Percentiles rank a stretch among this genome's conserved stretches.
phyloP scores from a whole-genome alignment of 2,113 vertebrate species.

The Otocyon megalotis region DNA sequence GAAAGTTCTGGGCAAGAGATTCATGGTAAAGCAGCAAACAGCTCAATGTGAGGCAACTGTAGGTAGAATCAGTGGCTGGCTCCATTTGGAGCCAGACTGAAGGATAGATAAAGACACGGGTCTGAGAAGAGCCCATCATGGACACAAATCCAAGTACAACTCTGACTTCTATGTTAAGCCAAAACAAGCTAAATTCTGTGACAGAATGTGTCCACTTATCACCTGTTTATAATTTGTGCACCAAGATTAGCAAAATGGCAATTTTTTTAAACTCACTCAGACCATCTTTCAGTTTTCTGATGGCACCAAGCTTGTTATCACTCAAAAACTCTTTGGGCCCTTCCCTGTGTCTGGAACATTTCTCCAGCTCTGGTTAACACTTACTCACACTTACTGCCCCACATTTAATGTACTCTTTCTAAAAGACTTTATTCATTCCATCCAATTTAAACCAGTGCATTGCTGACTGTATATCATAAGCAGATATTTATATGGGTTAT shows the following conservation, averaged over 20 bases:
- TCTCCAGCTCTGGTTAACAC: not conserved
- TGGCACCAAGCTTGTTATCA: not conserved
- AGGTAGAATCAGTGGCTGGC: not conserved
- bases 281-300: not conserved
- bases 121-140: not conserved
- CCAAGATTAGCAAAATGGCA: not conserved
- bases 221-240: slow-evolving; percentile 15
- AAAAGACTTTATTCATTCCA: not conserved
- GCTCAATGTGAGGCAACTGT: not conserved
- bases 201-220: not conserved
- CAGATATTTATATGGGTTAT: not conserved
- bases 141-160: not conserved
- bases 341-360: not conserved
- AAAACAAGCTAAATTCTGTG: not conserved
- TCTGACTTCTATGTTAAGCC: not conserved
- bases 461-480: not conserved
- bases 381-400: not conserved
- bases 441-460: not conserved
- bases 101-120: not conserved
- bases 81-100: not conserved
- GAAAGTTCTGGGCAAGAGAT: not conserved
- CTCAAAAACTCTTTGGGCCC: not conserved
- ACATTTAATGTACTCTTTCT: not conserved
- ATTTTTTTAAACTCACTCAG: not conserved
- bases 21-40: not conserved